Base-by-base conservation (phyloP, 2,888 invertebrate species). In the Ditula angustiorana region DNA sequence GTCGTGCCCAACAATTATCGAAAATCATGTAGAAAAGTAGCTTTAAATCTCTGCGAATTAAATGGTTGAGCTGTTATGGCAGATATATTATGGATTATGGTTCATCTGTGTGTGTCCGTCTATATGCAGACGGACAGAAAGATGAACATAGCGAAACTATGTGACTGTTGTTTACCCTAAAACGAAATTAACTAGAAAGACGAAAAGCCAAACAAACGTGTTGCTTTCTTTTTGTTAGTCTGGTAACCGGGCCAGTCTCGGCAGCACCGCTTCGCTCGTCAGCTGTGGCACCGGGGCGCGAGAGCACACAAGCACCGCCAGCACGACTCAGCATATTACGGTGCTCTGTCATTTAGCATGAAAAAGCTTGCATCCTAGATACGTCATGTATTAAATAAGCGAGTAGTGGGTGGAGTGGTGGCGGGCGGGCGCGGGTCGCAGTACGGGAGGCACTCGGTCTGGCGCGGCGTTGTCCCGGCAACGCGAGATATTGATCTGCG, bases 361-460 rank as follows among this genome's bases (percentile, higher is more conserved):
- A 88, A 90, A 88, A 87, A 88, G 86, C 88, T 89, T 85, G 83
- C 84, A 88, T 91, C 87, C 87, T 85, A 86, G 88, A 90, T 88
- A 87, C 83, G 82, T 82, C 80, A 87, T 85, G 86, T 88, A 88
- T 91, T 90, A 91, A 91, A 92, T 91, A 91, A 92, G 88, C 87
- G 90, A 87, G 83, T 86, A 87, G 88, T 85, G 87, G 86, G 87
- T 75, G 79, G 78, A 80, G 74, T 77, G 71, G 68, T 70, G 70
- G 75, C 74, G 72, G 71, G 76, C 73, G 71, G 75, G 72, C 71
- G 76, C 76, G 79, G 81, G 85, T 85, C 87, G 90, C 88, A 91
- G 92, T 90, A 92, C 93, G 88, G 92, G 94, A 94, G 94, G 93
- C 94, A 94, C 94, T 93, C 94, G 91, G 94, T 94, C 93, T 94